Evolutionary conservation across 2,797 vertebrate genomes (phyloP).

Genomic region (Cygnus olor): DNA sequence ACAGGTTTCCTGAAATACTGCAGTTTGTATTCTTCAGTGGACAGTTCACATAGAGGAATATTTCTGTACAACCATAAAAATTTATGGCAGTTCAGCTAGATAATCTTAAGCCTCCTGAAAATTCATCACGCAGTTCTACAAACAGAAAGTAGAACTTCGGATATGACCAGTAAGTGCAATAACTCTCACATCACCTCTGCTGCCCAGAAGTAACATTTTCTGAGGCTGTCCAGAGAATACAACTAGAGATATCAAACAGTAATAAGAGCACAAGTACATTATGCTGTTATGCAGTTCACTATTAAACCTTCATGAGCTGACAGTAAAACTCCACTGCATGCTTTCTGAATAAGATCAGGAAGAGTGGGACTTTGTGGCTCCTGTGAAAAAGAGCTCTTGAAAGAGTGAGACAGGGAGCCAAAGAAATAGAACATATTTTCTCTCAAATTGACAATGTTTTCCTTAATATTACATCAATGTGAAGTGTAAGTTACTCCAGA

Average conservation of each 20-base stretch:
- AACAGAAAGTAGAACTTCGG: neutral
- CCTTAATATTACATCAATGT: neutral
- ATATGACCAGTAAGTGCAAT: accelerated
- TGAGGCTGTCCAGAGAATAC: neutral
- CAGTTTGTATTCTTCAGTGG: neutral
- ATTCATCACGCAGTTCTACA: neutral
- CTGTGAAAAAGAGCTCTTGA: neutral
- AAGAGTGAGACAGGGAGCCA: neutral
- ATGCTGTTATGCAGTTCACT: neutral
- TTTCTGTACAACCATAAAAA: neutral
- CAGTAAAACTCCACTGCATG: neutral
- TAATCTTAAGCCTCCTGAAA: neutral
- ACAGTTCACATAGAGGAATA: accelerated
- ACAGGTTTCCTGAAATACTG: neutral
- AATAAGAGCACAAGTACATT: neutral
- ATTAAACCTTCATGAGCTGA: neutral
- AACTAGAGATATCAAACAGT: neutral
- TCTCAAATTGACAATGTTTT: neutral
- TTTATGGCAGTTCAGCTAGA: neutral
- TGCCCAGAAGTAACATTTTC: neutral
- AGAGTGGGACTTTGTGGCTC: neutral
- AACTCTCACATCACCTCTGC: neutral
- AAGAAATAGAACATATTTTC: neutral
- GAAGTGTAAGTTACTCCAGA: neutral
- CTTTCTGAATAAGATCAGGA: neutral